Percentiles rank a stretch among this genome's conserved stretches.
Conservation (phyloP, 2,888 invertebrate genomes). For the Drosophila parthenogenetica region DNA sequence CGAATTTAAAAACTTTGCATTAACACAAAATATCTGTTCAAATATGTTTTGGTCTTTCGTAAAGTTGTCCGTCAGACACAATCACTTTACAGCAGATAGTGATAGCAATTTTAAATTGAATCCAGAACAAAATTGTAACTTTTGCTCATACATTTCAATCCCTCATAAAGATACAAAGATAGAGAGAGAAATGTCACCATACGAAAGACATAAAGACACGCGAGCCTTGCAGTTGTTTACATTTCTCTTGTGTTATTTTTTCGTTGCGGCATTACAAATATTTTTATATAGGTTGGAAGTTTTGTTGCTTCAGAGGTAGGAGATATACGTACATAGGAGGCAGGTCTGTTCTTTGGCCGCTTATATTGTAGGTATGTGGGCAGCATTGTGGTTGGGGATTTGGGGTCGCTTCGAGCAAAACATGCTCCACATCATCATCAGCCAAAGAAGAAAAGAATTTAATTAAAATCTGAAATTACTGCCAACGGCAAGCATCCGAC, state of each 20-base stretch:
- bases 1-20: too few species aligned
- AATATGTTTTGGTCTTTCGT: slow-evolving; percentile 1
- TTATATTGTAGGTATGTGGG: slow-evolving; percentile 35
- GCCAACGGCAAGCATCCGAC: slow-evolving; percentile 62
- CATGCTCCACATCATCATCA: slow-evolving; percentile 38
- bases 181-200: neutral
- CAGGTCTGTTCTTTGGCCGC: slow-evolving; percentile 1
- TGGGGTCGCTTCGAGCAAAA: slow-evolving; percentile 48
- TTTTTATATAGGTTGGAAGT: slow-evolving; percentile 41
- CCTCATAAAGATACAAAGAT: slow-evolving; percentile 16
- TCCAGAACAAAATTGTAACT: slow-evolving; percentile 30
- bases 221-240: slow-evolving; percentile 39
- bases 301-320: slow-evolving; percentile 1
- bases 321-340: neutral
- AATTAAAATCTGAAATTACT: slow-evolving; percentile 77
- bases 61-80: neutral
- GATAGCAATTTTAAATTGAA: slow-evolving; percentile 22
- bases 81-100: slow-evolving; percentile 6
- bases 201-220: slow-evolving; percentile 21
- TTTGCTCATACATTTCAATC: slow-evolving; percentile 13
- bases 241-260: slow-evolving; percentile 48
- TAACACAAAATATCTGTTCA: too few species aligned
- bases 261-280: slow-evolving; percentile 51
- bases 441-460: slow-evolving; percentile 71
- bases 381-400: slow-evolving; percentile 6